A percentile compares a stretch with the other conserved stretches of the same genome.
Evolutionary conservation across 2,113 vertebrate genomes (phyloP).

Genomic region (Phodopus roborovskii): DNA sequence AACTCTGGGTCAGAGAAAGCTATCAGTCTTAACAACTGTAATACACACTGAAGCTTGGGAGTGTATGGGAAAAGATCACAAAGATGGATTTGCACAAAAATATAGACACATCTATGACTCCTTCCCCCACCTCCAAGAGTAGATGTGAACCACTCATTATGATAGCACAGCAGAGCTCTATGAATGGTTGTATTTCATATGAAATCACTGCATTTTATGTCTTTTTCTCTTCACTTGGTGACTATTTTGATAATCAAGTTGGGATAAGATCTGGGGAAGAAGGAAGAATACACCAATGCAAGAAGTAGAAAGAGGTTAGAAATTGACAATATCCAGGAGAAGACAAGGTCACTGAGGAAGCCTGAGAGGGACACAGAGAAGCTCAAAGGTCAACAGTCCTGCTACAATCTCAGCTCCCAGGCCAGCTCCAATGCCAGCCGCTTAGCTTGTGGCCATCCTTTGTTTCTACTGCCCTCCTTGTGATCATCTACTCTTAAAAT

Average conservation of each 20-base stretch:
- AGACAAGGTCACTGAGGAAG: not conserved
- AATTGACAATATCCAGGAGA: not conserved
- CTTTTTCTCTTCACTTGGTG: not conserved
- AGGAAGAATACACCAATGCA: not conserved
- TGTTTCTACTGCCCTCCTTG: not conserved
- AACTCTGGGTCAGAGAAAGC: not conserved
- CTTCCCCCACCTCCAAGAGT: not conserved
- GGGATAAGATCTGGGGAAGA: not conserved
- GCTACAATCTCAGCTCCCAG: fast-evolving
- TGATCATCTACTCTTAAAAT: not conserved
- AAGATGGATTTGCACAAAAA: not conserved
- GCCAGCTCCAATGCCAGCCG: fast-evolving
- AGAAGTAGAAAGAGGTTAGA: not conserved
- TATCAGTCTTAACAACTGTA: not conserved
- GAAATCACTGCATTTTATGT: not conserved
- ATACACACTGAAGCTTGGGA: not conserved
- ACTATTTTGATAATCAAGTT: slow-evolving; percentile 4
- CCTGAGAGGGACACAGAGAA: not conserved
- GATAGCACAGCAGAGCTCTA: not conserved
- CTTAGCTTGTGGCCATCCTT: not conserved
- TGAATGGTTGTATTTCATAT: slow-evolving; percentile 17
- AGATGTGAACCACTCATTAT: not conserved
- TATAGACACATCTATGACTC: not conserved
- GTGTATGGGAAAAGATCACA: not conserved
- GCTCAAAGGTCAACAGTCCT: not conserved